Base-by-base conservation (phyloP, 2,113 vertebrate genomes). In the Polypterus senegalus region DNA sequence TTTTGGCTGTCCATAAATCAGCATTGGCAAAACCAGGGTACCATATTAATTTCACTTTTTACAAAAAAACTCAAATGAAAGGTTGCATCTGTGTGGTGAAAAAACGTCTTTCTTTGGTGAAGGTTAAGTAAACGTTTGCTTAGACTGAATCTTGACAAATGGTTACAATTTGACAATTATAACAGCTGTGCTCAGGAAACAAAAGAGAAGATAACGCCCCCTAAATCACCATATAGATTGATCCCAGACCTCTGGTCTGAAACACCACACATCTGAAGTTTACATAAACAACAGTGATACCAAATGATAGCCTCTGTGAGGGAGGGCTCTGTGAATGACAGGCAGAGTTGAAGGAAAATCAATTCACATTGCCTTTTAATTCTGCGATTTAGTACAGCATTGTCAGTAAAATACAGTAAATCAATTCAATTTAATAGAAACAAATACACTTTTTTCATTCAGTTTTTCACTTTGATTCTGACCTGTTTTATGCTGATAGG, bases 151-250 rank as follows among this genome's bases (percentile, higher is more conserved):
- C 71, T 71, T 51, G 63, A 70, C 68, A 79, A 80, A 67, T 77
- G 68, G 54, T 69, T 64, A 76, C 70, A 72, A 81, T 80, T 78
- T 71, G 76, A 69, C 63, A 71, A 66, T 69, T 75, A 73, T 76
- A 79, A 80, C 81, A 74, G 62, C 70, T 65, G 60, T 52, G 63
- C 66, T 74, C 66, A 48, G 67, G 52, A 58, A 48, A 72, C 74
- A 74, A 78, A 76, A 76, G 75, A 74, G 64, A 64, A 72, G 69
- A 75, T 71, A 69, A 73, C 57, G 6, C 49, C 49, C 49, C 67
- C 71, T 44, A 2, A 44, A 83, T 86, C 85, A 83, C 69, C 83
- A 87, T 85, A 85, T 84, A 86, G 79, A 85, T 83, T 81, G 81
- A 78, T 83, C 76, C 68, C 71, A 64, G 65, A 73, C 70, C 78